These are phyloP conservation scores for Xiphias gladius DNA, from an alignment of 2,113 vertebrate genomes.

Conservation along the genomic window DNA sequence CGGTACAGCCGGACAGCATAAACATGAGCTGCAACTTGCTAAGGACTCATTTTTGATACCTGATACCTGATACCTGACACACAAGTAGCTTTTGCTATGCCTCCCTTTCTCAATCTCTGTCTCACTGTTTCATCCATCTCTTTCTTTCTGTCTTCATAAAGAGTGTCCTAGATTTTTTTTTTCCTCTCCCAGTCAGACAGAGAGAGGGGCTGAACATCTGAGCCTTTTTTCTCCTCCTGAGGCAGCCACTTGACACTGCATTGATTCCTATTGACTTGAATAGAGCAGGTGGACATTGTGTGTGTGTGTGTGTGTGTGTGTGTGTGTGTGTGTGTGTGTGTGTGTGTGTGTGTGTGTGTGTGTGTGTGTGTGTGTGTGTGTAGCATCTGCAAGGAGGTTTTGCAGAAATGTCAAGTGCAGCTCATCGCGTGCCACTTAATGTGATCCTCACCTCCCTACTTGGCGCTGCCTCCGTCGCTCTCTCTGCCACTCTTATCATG, in stretches of 20 bases:
- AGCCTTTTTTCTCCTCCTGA: constrained; percentile 38
- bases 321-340: constrained; percentile 1
- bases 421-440: constrained; percentile 40
- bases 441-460: constrained; percentile 20
- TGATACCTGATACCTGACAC: too few species aligned
- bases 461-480: background rate
- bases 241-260: constrained; percentile 44
- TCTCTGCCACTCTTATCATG: constrained; percentile 4
- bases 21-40: too few species aligned
- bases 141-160: constrained; percentile 42
- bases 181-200: background rate
- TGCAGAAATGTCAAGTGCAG: constrained; percentile 52
- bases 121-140: constrained; percentile 14
- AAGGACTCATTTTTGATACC: too few species aligned
- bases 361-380: background rate
- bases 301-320: background rate
- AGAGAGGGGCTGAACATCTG: constrained; percentile 34
- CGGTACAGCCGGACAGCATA: too few species aligned
- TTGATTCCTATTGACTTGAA: constrained; percentile 34
- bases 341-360: constrained; percentile 2
- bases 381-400: constrained; percentile 4
- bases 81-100: background rate
- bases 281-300: constrained; percentile 60
- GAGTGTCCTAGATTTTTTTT: constrained; percentile 44
- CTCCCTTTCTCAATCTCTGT: constrained; percentile 16